Base-by-base conservation (phyloP, 2,113 vertebrate genomes). In the Atractosteus spatula region DNA sequence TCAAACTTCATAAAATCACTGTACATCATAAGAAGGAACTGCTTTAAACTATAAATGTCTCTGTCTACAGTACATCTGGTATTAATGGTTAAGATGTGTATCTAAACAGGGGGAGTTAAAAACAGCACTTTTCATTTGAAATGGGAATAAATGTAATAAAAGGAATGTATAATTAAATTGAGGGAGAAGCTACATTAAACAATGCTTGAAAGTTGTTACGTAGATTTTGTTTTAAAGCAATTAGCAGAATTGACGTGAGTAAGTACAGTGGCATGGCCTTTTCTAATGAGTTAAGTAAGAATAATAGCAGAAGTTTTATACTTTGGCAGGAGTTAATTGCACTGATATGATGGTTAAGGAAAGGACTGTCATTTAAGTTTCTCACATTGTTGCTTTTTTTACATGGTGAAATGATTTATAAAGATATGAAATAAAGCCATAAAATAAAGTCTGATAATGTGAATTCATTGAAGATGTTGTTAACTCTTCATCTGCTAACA, bases 201-300 rank as follows among this genome's bases (percentile, higher is more conserved):
- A 90, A 91, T 88, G 84, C 78, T 78, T 83, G 87, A 85, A 82
- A 87, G 82, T 76, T 84, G 88, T 87, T 86, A 91, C 89, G 89
- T 89, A 87, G 87, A 91, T 89, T 86, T 82, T 88, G 87, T 87
- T 90, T 91, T 90, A 89, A 91, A 89, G 90, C 91, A 90, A 93
- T 92, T 91, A 91, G 82, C 85, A 63, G 86, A 86, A 81, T 84
- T 89, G 91, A 91, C 88, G 91, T 91, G 90, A 93, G 88, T 89
- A 90, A 91, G 85, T 85, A 86, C 85, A 71, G 82, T 83, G 86
- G 83, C 81, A 74, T 84, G 88, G 86, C 90, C 89, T 84, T 75
- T 78, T 86, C 85, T 90, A 91, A 90, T 89, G 88, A 91, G 87
- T 91, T 91, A 92, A 91, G 86, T 89, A 92, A 89, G 90, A 91